These are phyloP conservation scores for Lordiphosa collinella DNA, from an alignment of 1,140 invertebrate genomes.

Conservation along the genomic window DNA sequence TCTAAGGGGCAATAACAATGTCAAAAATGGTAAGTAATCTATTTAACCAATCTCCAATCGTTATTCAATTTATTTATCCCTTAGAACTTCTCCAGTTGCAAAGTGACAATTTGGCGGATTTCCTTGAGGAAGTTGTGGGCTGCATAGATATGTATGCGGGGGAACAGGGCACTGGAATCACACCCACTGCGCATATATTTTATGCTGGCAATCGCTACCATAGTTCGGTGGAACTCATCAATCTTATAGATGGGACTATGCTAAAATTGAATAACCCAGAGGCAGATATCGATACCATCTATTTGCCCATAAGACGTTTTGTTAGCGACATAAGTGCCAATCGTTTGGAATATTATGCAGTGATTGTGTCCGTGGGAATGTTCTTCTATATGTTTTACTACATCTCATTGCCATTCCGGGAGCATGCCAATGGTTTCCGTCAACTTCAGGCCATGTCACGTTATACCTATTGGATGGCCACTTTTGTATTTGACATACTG, in stretches of 20 bases:
- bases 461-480: constrained; percentile 57
- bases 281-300: constrained; percentile 42
- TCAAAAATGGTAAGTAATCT: constrained; percentile 28
- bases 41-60: background rate
- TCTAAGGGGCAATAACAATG: constrained; percentile 25
- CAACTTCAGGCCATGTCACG: constrained; percentile 66
- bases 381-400: constrained; percentile 76
- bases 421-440: constrained; percentile 67
- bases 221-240: constrained; percentile 66
- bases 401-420: constrained; percentile 63
- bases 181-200: constrained; percentile 31
- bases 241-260: constrained; percentile 62
- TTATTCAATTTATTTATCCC: background rate
- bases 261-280: constrained; percentile 22
- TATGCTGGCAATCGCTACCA: constrained; percentile 72
- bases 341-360: constrained; percentile 62
- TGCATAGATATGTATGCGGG: constrained; percentile 43
- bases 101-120: constrained; percentile 53
- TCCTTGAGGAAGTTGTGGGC: constrained; percentile 60
- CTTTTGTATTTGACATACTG: constrained; percentile 53
- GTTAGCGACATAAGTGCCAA: constrained; percentile 61
- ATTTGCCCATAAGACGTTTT: constrained; percentile 55
- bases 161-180: constrained; percentile 3
- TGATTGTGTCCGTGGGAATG: constrained; percentile 57
- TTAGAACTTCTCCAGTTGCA: constrained; percentile 51